Evolutionary conservation across 2,113 vertebrate species (phyloP), one percentile per base, ranked within the genome.

Genomic region (Ictidomys tridecemlineatus): DNA sequence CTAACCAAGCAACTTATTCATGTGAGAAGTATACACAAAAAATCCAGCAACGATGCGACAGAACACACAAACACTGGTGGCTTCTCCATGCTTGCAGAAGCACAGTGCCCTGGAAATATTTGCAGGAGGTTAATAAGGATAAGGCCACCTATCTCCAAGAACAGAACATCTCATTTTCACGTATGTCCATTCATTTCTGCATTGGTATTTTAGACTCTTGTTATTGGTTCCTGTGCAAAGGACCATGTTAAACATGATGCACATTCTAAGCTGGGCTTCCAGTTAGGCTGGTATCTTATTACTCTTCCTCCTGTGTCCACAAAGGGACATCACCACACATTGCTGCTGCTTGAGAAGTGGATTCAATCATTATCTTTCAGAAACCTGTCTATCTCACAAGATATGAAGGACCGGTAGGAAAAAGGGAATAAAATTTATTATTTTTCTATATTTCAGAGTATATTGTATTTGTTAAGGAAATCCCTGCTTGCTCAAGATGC

Each of bases 291-390:
- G 4, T 45, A 28, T 13, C 22, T 51, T 13, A 24, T 70, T 4
- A 8, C 4, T 53, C 53, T 85, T 4, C 37, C 45, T 39, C 18
- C 18, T 89, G 32, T 83, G n/a, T 53, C 85, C 37, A 26, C 82
- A 70, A 97, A 76, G 97, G 76, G 37, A 77, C 48, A 92, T 69
- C 93, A 77, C 18, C 39, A 63, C 97, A 65, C 96, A 97, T 58
- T 94, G 91, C 91, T 83, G 80, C 77, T 94, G 74, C 86, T 84
- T 93, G 69, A 96, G 80, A 97, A 93, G 94, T 39, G n/a, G 34
- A 96, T 85, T 80, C 79, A 95, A 91, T 34, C 4, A 85, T 51
- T 86, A 96, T 48, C 45, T 95, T 85, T 95, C 82, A 83, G 70
- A 89, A 97, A 56, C 51, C 26, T 83, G 39, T 61, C 93, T 74